Evolutionary conservation across 2,888 invertebrate species (phyloP), one percentile per base, ranked within the genome.

Genomic region (Steinernema carpocapsae): DNA sequence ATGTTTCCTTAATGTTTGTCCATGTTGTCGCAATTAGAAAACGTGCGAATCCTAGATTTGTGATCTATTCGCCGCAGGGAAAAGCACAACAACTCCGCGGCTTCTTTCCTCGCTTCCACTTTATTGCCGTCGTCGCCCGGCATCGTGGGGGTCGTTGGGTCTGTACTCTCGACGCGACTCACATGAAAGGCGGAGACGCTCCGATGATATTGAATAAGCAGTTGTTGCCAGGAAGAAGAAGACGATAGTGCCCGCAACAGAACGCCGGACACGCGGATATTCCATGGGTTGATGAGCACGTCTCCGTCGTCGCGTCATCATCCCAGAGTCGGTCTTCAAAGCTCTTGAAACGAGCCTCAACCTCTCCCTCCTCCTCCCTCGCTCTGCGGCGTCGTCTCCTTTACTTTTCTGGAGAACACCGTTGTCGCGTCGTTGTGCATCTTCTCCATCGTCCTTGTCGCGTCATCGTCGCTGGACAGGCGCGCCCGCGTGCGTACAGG

Each of bases 211-310:
- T 19, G 48, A 48, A 48, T 19, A 48, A 48, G 48, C 48, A 48
- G 19, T 48, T 48, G 48, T 48, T 19, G 29, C 29, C 37, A 37
- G 37, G 37, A 37, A 3, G 37, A 37, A 37, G 37, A 37, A 37
- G 37, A 37, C 37, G 37, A 37, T 37, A 37, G 37, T 37, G 37
- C 37, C 37, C 48, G 48, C n/a, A 17, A 48, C 48, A 48, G 48
- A 43, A 14, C 19, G 48, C 19, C 37, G 37, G 48, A 64, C 29
- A 29, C 6, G 19, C 64, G 64, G 29, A 64, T 64, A 64, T 64
- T 64, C 64, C 24, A 64, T 64, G 64, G 64, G 64, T 64, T 64
- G 29, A 64, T 37, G 29, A 24, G 64, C 32, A n/a, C n/a, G 48
- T 48, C 48, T 48, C 19, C 48, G n/a, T n/a, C n/a, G n/a, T n/a